Base-by-base conservation (phyloP, 2,797 vertebrate species). In the Salarias fasciatus region DNA sequence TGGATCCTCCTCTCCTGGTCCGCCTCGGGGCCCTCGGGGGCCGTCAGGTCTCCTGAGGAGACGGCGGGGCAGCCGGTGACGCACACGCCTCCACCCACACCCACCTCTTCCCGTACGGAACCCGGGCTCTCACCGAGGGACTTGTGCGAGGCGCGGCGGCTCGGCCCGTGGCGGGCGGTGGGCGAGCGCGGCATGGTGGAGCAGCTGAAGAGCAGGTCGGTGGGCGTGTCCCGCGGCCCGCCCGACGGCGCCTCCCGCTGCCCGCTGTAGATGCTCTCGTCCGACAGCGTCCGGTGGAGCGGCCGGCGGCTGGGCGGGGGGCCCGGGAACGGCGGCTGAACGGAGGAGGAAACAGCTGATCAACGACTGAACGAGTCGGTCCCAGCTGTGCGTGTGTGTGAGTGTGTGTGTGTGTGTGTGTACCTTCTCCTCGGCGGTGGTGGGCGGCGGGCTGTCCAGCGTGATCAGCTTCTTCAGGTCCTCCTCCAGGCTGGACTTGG, bases 181-280 rank as follows among this genome's bases (percentile, higher is more conserved):
- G 96, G 97, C 5, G 97, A 96, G 81, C 96, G 95, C 0, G 92
- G 92, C 29, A 93, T 77, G 63, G 92, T 93, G 1, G 96, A 97
- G 93, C 95, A 96, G 87, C 92, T 96, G 91, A 98, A 99, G 1
- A 97, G 94, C 59, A 95, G 94, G 8, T 97, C 96, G 0, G 93
- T 93, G 67, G 96, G 94, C 50, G 93, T 90, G 79, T 95, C 94
- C 56, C 95, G 93, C 79, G 83, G 84, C 24, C 94, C 95, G 63
- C 93, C 64, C 42, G 93, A 91, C 44, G 93, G 81, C 5, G 93
- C 92, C 48, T 97, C 96, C 79, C 97, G 92, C 79, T 97, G 97
- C 44, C 96, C 92, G 9, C 96, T 96, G 90, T 98, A 99, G 87
- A 99, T 97, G 49, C 97, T 99, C 92, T 99, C 97, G 7, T 99